Evolutionary conservation across 2,888 invertebrate species (phyloP).

Genomic region (Apamea monoglypha): DNA sequence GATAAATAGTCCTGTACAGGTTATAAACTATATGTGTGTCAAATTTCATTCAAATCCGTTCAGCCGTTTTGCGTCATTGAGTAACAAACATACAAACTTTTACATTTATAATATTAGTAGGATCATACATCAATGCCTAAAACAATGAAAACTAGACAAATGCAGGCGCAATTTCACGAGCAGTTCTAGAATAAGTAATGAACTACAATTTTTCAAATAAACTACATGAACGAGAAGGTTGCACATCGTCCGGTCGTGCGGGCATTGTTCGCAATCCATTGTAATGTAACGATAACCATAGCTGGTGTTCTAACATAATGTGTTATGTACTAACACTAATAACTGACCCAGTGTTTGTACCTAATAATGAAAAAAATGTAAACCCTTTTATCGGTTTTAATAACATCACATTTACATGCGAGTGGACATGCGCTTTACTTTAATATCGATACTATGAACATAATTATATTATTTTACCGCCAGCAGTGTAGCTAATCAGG

Average conservation of each 20-base stretch:
- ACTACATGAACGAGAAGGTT: constrained; percentile 48
- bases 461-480: neutral
- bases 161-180: constrained; percentile 22
- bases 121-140: neutral
- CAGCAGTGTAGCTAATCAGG: constrained; percentile 2
- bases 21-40: neutral
- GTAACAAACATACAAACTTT: neutral
- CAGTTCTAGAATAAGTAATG: constrained; percentile 27
- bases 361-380: neutral
- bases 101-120: neutral
- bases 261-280: constrained; percentile 66
- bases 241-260: constrained; percentile 42
- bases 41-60: neutral
- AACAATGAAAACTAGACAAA: constrained; percentile 2
- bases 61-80: neutral
- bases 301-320: constrained; percentile 29
- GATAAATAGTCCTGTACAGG: neutral
- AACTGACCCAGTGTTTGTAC: constrained; percentile 9
- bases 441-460: constrained; percentile 13
- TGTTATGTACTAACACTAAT: constrained; percentile 36
- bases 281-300: constrained; percentile 62
- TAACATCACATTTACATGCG: constrained; percentile 32
- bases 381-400: constrained; percentile 16
- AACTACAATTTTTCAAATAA: constrained; percentile 45
- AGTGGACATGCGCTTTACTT: constrained; percentile 20